phyloP scores from a whole-genome alignment of 1,140 invertebrate species.

The Zaprionus taronus region DNA sequence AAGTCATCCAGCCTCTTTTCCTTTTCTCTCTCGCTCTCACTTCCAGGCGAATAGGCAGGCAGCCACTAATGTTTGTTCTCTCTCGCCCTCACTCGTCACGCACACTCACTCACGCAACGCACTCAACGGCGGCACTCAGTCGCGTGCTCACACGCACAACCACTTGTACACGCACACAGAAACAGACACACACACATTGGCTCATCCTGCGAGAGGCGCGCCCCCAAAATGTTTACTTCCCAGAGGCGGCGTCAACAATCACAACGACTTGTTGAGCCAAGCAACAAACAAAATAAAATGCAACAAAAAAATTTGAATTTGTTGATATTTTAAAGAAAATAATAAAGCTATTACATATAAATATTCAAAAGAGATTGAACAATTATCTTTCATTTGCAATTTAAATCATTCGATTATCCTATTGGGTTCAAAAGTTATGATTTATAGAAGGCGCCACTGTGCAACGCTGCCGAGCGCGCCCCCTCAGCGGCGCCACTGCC shows the following conservation, averaged over 20 bases:
- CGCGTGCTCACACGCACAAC: constrained; percentile 24
- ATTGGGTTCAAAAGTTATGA: no score
- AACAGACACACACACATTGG: not conserved
- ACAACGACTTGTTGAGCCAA: constrained; percentile 20
- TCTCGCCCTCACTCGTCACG: constrained; percentile 22
- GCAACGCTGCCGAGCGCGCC: not conserved
- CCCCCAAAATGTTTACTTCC: constrained; percentile 21
- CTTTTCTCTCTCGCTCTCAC: constrained; percentile 42
- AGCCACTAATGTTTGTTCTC: constrained; percentile 6
- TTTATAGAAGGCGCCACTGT: not conserved
- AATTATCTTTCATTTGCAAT: no score
- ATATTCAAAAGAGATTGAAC: no score
- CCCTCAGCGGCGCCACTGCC: constrained; percentile 28
- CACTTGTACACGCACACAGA: constrained; percentile 3
- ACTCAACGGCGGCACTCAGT: constrained; percentile 8
- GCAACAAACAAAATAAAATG: no score
- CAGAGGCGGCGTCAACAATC: not conserved
- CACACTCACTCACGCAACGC: not conserved
- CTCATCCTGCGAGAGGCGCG: constrained; percentile 12
- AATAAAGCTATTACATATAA: no score
- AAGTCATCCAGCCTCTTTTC: constrained; percentile 11
- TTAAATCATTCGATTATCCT: no score
- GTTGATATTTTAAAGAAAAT: no score
- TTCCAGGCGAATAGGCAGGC: constrained; percentile 55
- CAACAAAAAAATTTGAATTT: no score